Percentiles rank a stretch among this genome's conserved stretches.
phyloP scores from a whole-genome alignment of 2,797 vertebrate species.

The Lagorchestes hirsutus region DNA sequence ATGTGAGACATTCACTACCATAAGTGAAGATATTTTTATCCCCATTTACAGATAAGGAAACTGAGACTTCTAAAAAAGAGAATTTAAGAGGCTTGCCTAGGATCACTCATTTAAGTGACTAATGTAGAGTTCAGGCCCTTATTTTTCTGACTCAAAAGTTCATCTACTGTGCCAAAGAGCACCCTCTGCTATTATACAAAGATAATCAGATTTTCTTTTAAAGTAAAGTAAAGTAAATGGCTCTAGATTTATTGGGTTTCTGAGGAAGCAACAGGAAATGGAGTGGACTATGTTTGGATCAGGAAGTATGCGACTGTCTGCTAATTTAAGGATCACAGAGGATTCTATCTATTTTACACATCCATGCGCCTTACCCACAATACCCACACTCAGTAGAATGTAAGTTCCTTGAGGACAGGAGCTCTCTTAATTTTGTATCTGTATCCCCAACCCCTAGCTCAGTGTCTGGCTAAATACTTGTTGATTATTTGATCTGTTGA shows the following conservation, averaged over 20 bases:
- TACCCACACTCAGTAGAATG: not conserved
- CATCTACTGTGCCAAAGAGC: not conserved
- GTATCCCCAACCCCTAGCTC: too few relatives aligned
- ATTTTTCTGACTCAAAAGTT: not conserved
- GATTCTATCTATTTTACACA: not conserved
- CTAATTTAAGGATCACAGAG: constrained; percentile 24
- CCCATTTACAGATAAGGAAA: not conserved
- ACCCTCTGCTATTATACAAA: not conserved
- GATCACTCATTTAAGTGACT: not conserved
- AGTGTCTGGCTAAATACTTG: not conserved
- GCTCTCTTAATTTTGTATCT: not conserved
- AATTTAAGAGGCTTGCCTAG: not conserved
- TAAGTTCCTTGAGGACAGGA: not conserved
- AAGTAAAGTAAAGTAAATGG: not conserved
- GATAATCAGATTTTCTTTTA: not conserved
- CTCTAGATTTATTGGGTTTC: not conserved
- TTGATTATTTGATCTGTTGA: not conserved
- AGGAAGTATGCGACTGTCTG: not conserved
- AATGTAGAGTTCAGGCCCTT: not conserved
- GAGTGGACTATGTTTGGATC: constrained; percentile 5
- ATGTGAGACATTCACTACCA: not conserved
- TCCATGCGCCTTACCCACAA: not conserved
- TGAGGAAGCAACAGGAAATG: not conserved
- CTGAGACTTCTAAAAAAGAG: not conserved
- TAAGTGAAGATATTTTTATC: not conserved